Percentiles rank a stretch among this genome's conserved stretches.
These are phyloP conservation scores for Leucophenga maculata DNA, from an alignment of 2,888 invertebrate species.

Conservation along the genomic window DNA sequence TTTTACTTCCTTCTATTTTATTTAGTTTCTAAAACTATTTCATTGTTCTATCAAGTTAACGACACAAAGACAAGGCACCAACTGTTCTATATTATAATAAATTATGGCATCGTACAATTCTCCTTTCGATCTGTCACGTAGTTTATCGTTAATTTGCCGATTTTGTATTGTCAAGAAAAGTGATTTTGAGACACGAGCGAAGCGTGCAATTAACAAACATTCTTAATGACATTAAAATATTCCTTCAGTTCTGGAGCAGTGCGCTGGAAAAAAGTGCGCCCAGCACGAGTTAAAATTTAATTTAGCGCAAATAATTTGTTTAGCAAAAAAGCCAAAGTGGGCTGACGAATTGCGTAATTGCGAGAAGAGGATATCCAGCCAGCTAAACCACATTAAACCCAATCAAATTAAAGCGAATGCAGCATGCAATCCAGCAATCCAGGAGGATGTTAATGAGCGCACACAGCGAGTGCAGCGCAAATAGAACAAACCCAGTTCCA, in stretches of 20 bases:
- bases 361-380: constrained; percentile 21
- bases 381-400: constrained; percentile 1
- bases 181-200: too few species aligned
- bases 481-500: too few species aligned
- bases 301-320: constrained; percentile 68
- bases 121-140: too few species aligned
- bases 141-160: too few species aligned
- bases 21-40: too few species aligned
- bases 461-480: constrained; percentile 20
- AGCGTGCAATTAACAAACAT: not conserved
- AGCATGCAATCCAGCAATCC: constrained; percentile 16
- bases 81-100: too few species aligned
- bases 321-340: constrained; percentile 44
- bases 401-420: constrained; percentile 37
- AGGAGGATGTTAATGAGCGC: constrained; percentile 46
- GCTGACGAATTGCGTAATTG: constrained; percentile 62
- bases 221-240: constrained; percentile 19
- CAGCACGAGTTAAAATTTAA: constrained; percentile 69
- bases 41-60: too few species aligned
- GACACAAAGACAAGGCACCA: too few species aligned
- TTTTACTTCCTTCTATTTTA: too few species aligned
- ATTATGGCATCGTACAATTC: too few species aligned
- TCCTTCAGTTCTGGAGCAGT: constrained; percentile 14
- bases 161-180: too few species aligned
- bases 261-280: constrained; percentile 50